Base-by-base conservation (phyloP, 2,113 vertebrate genomes). In the Nycticorax nycticorax region DNA sequence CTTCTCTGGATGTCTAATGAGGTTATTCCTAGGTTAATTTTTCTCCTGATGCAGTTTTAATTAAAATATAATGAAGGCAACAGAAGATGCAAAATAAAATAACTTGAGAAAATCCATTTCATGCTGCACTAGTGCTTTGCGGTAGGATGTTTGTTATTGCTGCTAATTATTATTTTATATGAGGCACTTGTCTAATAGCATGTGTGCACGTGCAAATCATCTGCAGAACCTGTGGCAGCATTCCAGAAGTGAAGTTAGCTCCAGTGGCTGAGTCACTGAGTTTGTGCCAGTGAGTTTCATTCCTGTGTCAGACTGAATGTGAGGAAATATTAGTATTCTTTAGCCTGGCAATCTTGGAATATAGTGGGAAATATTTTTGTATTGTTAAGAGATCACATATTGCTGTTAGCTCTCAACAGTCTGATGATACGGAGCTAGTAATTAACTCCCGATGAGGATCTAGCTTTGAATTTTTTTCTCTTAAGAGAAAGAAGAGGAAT, bases 11-110 rank as follows among this genome's bases (percentile, higher is more conserved):
- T 91, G n/a, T 71, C 50, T 93, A 67, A 91, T 91, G 89, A 87
- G 92, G 88, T 93, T 93, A 67, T 74, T 86, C 43, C 88, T 67
- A 48, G 88, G 74, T 95, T 91, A 80, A 85, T 82, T 86, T 94
- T 82, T 89, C 91, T 93, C 67, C 59, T 27, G 55, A 27, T 96
- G 89, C 67, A 67, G 59, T 28, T 69, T 89, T 94, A 94, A 97
- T 97, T 95, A 93, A 88, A 92, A 85, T 62, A 24, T 55, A 79
- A 89, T 83, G 75, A 92, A 85, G 66, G 47, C 48, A 91, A 53
- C 45, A 85, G 62, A 89, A 88, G 53, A 47, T 53, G 53, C 57
- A 91, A 79, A 87, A 87, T 81, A 76, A 84, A 72, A 67, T 56
- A 39, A 67, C 56, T 66, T 35, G 56, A 66, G 86, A 62, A 81